Conservation (phyloP, 1,140 invertebrate species). For the Aphelenchoides besseyi region DNA sequence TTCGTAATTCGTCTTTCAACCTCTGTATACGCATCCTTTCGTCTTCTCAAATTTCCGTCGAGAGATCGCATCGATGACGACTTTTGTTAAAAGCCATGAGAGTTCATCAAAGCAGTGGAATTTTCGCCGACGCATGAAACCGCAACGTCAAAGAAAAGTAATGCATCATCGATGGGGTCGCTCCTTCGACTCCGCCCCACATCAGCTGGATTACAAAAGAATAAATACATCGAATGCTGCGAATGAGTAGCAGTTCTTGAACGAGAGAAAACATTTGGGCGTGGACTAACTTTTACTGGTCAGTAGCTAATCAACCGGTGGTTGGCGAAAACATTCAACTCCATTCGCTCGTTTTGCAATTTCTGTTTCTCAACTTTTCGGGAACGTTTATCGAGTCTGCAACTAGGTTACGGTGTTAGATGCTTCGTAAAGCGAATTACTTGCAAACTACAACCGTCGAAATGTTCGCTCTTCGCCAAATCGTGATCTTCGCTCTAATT, state of each 20-base stretch:
- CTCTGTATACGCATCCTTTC: too few relatives aligned
- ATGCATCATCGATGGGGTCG: not conserved
- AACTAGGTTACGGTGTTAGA: not conserved
- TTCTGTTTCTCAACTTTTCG: not conserved
- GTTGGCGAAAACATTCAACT: too few relatives aligned
- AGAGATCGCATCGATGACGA: slow-evolving; percentile 1
- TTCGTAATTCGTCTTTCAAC: too few relatives aligned
- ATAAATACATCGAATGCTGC: not conserved
- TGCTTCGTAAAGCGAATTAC: not conserved
- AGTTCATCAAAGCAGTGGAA: too few relatives aligned
- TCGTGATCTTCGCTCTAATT: not conserved
- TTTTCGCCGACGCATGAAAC: not conserved
- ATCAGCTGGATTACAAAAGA: slow-evolving; percentile 3
- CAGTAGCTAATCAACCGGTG: not conserved
- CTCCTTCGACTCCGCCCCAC: not conserved
- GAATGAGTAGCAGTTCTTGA: not conserved
- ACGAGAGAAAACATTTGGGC: not conserved
- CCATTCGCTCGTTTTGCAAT: not conserved
- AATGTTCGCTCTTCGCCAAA: not conserved
- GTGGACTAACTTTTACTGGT: not conserved
- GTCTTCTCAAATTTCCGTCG: too few relatives aligned
- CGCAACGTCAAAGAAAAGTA: not conserved
- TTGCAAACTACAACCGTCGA: too few relatives aligned
- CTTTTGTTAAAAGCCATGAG: not conserved
- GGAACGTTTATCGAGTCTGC: not conserved